Base-by-base conservation (phyloP, 2,888 invertebrate species). In the Abrostola triplasia region DNA sequence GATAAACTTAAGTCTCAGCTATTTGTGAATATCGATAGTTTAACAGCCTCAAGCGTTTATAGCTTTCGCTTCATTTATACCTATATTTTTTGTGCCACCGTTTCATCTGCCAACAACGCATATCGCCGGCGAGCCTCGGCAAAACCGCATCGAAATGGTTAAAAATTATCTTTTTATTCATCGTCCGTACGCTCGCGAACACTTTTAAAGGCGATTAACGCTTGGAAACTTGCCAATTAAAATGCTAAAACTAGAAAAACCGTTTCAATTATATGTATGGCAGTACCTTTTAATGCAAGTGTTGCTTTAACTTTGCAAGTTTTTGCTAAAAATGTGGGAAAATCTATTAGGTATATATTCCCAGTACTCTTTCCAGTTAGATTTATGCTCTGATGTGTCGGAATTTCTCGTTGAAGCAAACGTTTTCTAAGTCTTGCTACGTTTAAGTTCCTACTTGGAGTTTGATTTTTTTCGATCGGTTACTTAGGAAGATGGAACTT, bases 321-420 rank as follows among this genome's bases (percentile, higher is more conserved):
- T 59, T 64, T 64, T 50, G 55, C 55, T 63, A 62, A 66, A 55
- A 58, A 67, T 63, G 51, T 57, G 8, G 50, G 53, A 44, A 69
- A 78, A 77, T 71, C 65, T 80, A 72, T 74, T 72, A 70, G 62
- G 57, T 48, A 63, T 62, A 49, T 59, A 53, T 47, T 64, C 58
- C 52, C 55, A n/a, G 48, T 52, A 58, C 51, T 73, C 11, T 41
- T 7, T 24, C 40, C 13, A 36, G 44, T 11, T 53, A 75, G 72
- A 78, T 78, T 77, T 77, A 77, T 74, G 49, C 36, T 52, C 13
- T 36, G 38, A 70, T 67, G 69, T 72, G 69, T 60, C 54, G 59
- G 67, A 74, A 77, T 77, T 72, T 66, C 44, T 54, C 36, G 13
- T 62, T 51, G 8, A 55, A 52, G 48, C 36, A 36, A 51, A 63